phyloP scores from a whole-genome alignment of 2,888 invertebrate genomes.

The Willowsia nigromaculata region DNA sequence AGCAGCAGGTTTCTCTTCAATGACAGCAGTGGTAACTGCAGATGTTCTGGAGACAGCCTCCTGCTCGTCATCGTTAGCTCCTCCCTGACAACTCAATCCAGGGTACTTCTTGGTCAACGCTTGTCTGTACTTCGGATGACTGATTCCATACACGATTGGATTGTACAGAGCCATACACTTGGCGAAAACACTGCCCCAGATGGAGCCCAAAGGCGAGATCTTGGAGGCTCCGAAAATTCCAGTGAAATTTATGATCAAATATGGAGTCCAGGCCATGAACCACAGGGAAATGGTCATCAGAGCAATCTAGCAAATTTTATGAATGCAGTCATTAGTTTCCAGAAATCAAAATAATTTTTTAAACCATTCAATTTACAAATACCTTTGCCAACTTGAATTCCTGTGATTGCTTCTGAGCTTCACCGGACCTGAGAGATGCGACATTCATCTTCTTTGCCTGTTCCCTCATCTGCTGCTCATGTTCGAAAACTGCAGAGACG shows the following conservation, averaged over 20 bases:
- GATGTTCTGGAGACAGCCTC: too few species aligned
- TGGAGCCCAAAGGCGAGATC: slow-evolving; percentile 79
- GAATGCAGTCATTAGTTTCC: too few species aligned
- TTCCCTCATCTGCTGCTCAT: slow-evolving; percentile 80
- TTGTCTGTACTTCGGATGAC: slow-evolving; percentile 80
- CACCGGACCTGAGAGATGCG: slow-evolving; percentile 79
- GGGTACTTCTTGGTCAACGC: slow-evolving; percentile 89
- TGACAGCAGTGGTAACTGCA: too few species aligned
- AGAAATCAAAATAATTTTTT: too few species aligned
- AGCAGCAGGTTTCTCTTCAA: too few species aligned
- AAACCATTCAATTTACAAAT: too few species aligned
- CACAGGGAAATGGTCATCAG: slow-evolving; percentile 81
- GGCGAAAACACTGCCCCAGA: slow-evolving; percentile 81
- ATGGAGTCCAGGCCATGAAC: slow-evolving; percentile 81
- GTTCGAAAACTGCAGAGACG: slow-evolving; percentile 80
- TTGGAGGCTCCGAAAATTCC: slow-evolving; percentile 79
- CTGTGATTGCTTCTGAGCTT: slow-evolving; percentile 78
- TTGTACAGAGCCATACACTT: slow-evolving; percentile 81
- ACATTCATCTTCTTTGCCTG: slow-evolving; percentile 81
- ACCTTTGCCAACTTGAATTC: slow-evolving; percentile 79
- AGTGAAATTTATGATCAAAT: slow-evolving; percentile 78
- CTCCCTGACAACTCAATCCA: too few species aligned
- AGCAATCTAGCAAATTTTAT: too few species aligned
- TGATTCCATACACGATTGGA: slow-evolving; percentile 79
- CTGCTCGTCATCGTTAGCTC: too few species aligned